Evolutionary conservation across 2,888 invertebrate genomes (phyloP).

Genomic region (Xylocampa areola): DNA sequence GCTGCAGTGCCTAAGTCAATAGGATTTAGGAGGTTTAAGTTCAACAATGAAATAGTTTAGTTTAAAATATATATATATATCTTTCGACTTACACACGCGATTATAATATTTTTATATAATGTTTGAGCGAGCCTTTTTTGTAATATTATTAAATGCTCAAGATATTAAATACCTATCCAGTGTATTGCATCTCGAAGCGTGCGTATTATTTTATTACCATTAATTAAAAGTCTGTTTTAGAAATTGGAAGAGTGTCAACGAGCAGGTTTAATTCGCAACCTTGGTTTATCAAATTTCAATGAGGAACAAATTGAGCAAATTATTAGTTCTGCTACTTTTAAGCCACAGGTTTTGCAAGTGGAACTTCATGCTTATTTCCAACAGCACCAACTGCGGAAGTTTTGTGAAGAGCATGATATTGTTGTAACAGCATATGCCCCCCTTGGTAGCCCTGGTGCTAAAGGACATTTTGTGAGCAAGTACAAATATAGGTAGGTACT

Average conservation of each 20-base stretch:
- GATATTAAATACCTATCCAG: no score
- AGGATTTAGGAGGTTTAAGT: no score
- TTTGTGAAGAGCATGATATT: conserved; percentile 91
- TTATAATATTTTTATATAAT: no score
- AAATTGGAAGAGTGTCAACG: conserved; percentile 92
- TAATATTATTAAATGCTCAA: no score
- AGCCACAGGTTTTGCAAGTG: conserved; percentile 93
- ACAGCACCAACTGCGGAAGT: conserved; percentile 91
- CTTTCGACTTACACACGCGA: no score
- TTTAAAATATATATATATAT: no score
- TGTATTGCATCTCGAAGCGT: no score
- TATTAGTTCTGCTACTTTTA: conserved; percentile 89
- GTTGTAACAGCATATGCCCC: conserved; percentile 93
- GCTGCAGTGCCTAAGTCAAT: no score
- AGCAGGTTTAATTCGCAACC: conserved; percentile 91
- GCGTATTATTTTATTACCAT: no score
- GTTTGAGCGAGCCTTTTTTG: no score
- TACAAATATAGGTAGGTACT: conserved; percentile 89
- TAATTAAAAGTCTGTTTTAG: conserved; percentile 75
- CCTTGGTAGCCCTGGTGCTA: conserved; percentile 92
- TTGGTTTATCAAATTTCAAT: conserved; percentile 95
- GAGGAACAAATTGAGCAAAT: conserved; percentile 91
- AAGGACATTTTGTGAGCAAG: conserved; percentile 90
- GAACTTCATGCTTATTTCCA: conserved; percentile 95
- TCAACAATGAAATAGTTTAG: no score